Percentiles rank a stretch among this genome's conserved stretches.
These are phyloP conservation scores for Tiliqua scincoides DNA, from an alignment of 2,113 vertebrate species.

Conservation along the genomic window DNA sequence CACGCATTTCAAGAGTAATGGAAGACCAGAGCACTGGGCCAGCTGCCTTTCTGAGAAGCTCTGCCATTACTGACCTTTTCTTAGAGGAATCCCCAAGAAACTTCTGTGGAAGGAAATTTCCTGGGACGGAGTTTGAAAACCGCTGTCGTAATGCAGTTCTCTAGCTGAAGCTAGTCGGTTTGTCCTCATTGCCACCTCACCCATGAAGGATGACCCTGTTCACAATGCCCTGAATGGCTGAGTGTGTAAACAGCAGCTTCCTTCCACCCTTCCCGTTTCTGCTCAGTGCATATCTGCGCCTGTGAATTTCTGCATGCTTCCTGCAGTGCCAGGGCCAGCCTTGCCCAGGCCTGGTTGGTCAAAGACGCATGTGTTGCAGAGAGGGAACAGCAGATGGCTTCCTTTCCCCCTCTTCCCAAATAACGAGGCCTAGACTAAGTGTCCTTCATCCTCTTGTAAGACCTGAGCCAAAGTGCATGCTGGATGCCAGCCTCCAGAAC, in stretches of 20 bases:
- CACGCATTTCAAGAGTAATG: neutral
- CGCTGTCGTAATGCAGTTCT: neutral
- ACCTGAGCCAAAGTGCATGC: neutral
- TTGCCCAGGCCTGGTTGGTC: neutral
- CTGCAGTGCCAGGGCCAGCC: neutral
- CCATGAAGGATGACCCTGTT: neutral
- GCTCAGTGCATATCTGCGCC: neutral
- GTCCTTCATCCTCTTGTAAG: neutral
- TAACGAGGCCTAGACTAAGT: too few species aligned
- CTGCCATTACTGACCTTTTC: neutral
- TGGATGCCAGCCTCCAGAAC: neutral
- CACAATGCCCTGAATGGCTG: neutral
- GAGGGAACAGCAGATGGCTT: neutral
- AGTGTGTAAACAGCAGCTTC: neutral
- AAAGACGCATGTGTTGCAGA: neutral
- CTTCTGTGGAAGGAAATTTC: neutral
- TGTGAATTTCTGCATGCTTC: neutral
- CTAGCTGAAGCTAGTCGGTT: neutral
- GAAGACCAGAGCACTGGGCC: neutral
- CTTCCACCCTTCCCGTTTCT: neutral
- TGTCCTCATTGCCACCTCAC: neutral
- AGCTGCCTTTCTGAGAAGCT: neutral
- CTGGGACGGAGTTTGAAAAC: neutral
- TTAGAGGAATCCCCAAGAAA: neutral
- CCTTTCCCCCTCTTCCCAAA: neutral